Evolutionary conservation across 1,140 invertebrate genomes (phyloP).

Genomic region (Rhagoletis zephyria): DNA sequence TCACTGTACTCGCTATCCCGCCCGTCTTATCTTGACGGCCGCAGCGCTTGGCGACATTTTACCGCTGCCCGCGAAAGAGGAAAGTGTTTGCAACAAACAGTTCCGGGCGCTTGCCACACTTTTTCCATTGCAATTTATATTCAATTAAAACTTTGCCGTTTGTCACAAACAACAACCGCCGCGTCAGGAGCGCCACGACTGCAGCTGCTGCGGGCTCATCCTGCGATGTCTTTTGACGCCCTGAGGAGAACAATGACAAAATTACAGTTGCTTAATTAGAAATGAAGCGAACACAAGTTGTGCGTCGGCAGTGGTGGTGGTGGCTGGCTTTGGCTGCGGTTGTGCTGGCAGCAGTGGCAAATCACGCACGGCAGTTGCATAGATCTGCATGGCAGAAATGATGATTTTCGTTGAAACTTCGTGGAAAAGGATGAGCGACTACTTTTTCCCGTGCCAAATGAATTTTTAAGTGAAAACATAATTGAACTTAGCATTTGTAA

Average conservation of each 20-base stretch:
- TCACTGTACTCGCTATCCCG: neutral
- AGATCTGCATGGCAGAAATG: neutral
- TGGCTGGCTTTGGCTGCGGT: neutral
- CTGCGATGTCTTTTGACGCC: neutral
- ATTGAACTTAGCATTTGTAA: slow-evolving; percentile 9
- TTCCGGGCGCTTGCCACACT: slow-evolving; percentile 18
- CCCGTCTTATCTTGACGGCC: neutral
- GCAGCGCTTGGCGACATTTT: neutral
- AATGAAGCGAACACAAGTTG: slow-evolving; percentile 56
- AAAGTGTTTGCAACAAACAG: slow-evolving; percentile 44
- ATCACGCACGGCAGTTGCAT: neutral
- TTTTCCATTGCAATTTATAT: slow-evolving; percentile 57
- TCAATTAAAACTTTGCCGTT: slow-evolving; percentile 59
- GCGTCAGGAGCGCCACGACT: neutral
- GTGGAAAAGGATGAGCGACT: too few species aligned
- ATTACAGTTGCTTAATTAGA: slow-evolving; percentile 59
- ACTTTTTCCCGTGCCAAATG: neutral
- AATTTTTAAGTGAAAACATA: slow-evolving; percentile 37
- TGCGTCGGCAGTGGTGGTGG: neutral
- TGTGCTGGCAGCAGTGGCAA: neutral
- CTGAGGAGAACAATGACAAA: slow-evolving; percentile 56
- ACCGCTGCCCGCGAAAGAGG: neutral
- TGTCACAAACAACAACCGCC: slow-evolving; percentile 52
- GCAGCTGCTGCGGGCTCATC: neutral
- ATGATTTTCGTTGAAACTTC: neutral